Conservation (phyloP, 2,888 invertebrate genomes). For the Conomelus anceps region DNA sequence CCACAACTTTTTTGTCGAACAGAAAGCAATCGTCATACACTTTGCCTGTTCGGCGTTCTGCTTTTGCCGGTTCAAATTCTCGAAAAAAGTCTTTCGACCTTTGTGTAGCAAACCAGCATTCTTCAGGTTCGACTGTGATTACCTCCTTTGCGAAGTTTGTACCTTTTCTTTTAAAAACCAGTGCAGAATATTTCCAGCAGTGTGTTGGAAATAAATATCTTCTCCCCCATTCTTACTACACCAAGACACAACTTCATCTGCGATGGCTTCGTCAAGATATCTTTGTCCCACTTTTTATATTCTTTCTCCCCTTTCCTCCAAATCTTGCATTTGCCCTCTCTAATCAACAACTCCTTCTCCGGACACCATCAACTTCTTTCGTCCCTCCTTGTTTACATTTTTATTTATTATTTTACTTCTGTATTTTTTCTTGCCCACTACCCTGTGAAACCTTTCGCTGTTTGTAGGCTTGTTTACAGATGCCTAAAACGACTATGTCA, state of each 20-base stretch:
- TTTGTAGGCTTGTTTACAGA: too few relatives aligned
- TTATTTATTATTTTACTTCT: not conserved
- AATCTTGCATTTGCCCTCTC: not conserved
- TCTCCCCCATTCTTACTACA: not conserved
- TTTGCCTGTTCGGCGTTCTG: too few relatives aligned
- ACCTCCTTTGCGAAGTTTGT: not conserved
- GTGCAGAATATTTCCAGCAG: not conserved
- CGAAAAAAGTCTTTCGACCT: not conserved
- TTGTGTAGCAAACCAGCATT: not conserved
- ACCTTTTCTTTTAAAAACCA: not conserved
- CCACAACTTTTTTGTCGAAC: not conserved
- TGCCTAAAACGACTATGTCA: too few relatives aligned
- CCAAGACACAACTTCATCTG: not conserved
- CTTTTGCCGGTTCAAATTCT: not conserved
- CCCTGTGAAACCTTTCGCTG: too few relatives aligned
- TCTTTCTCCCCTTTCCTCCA: not conserved
- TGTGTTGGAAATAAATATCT: not conserved
- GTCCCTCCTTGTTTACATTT: too few relatives aligned
- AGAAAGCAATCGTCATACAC: not conserved
- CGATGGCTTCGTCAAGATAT: not conserved
- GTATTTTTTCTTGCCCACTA: too few relatives aligned
- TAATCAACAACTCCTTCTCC: not conserved
- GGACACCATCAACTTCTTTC: too few relatives aligned
- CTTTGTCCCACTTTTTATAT: not conserved
- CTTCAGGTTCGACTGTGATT: not conserved